These are phyloP conservation scores for Brachionus plicatilis DNA, from an alignment of 1,140 invertebrate species.

Conservation along the genomic window DNA sequence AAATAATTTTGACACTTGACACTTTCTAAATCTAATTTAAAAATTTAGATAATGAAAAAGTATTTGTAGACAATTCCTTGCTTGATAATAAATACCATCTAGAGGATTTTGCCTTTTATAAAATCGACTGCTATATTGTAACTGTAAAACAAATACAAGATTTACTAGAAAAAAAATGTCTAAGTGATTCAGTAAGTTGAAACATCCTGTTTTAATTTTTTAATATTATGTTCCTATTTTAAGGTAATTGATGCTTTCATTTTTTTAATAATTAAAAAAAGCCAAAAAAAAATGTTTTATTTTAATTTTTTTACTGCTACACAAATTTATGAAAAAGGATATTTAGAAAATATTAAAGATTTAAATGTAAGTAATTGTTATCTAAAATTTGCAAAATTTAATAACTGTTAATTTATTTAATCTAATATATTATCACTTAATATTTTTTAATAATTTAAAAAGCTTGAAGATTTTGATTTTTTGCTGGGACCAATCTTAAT, in stretches of 20 bases:
- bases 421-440: not conserved
- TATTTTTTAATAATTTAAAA: not conserved
- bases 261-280: not conserved
- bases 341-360: not conserved
- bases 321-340: not conserved
- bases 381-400: not conserved
- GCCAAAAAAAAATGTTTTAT: not conserved
- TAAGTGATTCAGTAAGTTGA: not conserved
- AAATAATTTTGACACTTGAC: no score
- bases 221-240: not conserved
- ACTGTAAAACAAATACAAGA: not conserved
- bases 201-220: no score
- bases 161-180: not conserved
- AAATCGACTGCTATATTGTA: not conserved
- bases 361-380: not conserved
- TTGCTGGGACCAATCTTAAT: not conserved
- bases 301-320: not conserved
- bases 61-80: not conserved
- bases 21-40: not conserved
- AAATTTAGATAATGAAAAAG: not conserved
- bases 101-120: not conserved
- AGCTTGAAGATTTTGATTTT: not conserved
- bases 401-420: not conserved
- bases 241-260: not conserved
- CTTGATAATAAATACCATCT: not conserved